Conservation (phyloP, 2,113 vertebrate genomes). For the Pungitius pungitius region DNA sequence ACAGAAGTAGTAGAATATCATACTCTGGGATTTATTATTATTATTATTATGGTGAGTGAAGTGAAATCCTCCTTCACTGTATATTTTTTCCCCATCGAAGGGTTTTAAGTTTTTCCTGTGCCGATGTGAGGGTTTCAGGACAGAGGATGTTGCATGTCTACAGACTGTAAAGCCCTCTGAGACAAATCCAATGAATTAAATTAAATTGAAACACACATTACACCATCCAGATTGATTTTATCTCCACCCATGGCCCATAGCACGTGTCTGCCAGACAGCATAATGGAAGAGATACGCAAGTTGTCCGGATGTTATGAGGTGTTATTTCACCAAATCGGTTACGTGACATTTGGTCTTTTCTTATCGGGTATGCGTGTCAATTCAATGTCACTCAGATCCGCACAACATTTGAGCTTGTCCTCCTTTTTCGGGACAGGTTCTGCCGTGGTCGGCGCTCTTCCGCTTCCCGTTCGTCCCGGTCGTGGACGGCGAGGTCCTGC, state of each 20-base stretch:
- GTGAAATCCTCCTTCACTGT: too few relatives aligned
- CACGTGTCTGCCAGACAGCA: background rate
- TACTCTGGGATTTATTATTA: too few relatives aligned
- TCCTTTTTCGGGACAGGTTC: conserved; percentile 57
- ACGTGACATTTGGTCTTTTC: background rate
- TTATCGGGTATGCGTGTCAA: background rate
- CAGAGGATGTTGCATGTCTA: too few relatives aligned
- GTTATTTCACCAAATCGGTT: background rate
- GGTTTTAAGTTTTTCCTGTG: too few relatives aligned
- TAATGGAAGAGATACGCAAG: background rate
- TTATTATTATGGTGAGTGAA: too few relatives aligned
- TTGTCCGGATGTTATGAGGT: background rate
- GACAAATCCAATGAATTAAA: too few relatives aligned
- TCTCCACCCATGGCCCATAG: background rate
- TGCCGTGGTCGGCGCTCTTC: conserved; percentile 81
- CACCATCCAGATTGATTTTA: background rate
- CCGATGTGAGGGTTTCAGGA: too few relatives aligned
- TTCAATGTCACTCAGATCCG: background rate
- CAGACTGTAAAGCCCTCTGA: too few relatives aligned
- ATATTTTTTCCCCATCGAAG: too few relatives aligned
- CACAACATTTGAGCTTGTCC: background rate
- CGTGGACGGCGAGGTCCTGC: conserved; percentile 87
- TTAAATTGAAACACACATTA: background rate
- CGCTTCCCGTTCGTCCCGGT: conserved; percentile 92
- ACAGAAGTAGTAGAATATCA: too few relatives aligned